A percentile compares a stretch with the other conserved stretches of the same genome.
phyloP scores from a whole-genome alignment of 2,888 invertebrate genomes.

The Automeris io region DNA sequence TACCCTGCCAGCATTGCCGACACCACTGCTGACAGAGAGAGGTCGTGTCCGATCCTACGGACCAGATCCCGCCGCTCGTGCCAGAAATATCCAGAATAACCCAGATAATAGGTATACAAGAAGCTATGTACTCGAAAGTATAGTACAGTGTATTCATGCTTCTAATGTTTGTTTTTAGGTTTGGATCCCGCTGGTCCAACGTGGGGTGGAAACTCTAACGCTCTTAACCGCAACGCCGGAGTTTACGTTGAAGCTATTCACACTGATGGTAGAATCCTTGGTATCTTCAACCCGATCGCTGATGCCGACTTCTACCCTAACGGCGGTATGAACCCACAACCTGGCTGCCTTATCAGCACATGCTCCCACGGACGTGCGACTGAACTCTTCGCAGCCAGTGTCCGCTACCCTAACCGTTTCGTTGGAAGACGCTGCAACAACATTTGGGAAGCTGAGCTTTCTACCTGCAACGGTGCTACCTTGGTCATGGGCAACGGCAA shows the following conservation, averaged over 20 bases:
- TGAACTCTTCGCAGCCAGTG: slow-evolving; percentile 39
- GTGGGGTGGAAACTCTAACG: slow-evolving; percentile 32
- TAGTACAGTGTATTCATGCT: too few species aligned
- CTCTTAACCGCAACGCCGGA: slow-evolving; percentile 29
- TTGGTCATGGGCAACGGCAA: slow-evolving; percentile 42
- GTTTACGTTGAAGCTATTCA: slow-evolving; percentile 51
- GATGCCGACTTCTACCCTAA: slow-evolving; percentile 52
- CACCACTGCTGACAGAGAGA: too few species aligned
- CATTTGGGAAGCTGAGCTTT: slow-evolving; percentile 25
- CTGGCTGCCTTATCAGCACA: slow-evolving; percentile 40
- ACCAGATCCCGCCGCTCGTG: too few species aligned
- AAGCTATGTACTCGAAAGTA: too few species aligned
- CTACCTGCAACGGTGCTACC: slow-evolving; percentile 26
- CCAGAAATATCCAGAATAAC: too few species aligned
- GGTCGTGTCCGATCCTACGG: too few species aligned
- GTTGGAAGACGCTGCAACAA: slow-evolving; percentile 34
- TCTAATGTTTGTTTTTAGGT: slow-evolving; percentile 28
- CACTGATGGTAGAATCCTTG: slow-evolving; percentile 43
- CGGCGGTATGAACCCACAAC: slow-evolving; percentile 45
- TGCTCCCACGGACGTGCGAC: slow-evolving; percentile 47
- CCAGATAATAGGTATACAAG: too few species aligned
- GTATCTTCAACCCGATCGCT: slow-evolving; percentile 33
- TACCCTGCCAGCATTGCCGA: too few species aligned
- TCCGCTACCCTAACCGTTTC: slow-evolving; percentile 38
- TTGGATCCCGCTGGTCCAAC: slow-evolving; percentile 53